Conservation (phyloP, 2,113 vertebrate genomes). For the Chloropsis hardwickii region DNA sequence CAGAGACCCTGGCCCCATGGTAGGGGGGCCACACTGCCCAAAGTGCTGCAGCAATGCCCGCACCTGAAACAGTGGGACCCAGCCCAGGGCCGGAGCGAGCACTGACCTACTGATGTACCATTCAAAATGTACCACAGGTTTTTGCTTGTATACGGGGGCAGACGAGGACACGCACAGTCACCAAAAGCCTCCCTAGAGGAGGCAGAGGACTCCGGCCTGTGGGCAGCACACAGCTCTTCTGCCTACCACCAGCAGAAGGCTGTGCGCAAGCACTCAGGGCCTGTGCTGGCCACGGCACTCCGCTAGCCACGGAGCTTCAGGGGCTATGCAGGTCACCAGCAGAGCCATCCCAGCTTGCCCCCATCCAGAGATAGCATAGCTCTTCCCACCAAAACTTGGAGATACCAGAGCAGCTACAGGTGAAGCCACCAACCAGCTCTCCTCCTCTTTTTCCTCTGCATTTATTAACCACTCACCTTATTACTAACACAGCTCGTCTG, state of each 20-base stretch:
- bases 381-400: background rate
- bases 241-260: background rate
- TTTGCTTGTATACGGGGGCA: background rate
- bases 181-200: background rate
- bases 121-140: fast-evolving
- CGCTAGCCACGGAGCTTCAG: fast-evolving
- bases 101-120: fast-evolving
- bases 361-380: fast-evolving
- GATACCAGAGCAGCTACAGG: fast-evolving
- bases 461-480: background rate
- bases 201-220: background rate
- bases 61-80: background rate
- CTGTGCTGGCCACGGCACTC: background rate
- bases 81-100: background rate
- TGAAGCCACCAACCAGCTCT: fast-evolving
- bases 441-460: background rate
- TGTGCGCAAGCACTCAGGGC: fast-evolving
- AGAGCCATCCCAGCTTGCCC: fast-evolving
- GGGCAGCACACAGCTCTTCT: fast-evolving
- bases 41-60: background rate
- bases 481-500: background rate
- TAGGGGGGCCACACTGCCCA: background rate
- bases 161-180: background rate
- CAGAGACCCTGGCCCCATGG: background rate
- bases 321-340: background rate